Percentiles rank a stretch among this genome's conserved stretches.
Evolutionary conservation across 2,888 invertebrate species (phyloP).

Genomic region (Amblyjoppa fuscipennis): DNA sequence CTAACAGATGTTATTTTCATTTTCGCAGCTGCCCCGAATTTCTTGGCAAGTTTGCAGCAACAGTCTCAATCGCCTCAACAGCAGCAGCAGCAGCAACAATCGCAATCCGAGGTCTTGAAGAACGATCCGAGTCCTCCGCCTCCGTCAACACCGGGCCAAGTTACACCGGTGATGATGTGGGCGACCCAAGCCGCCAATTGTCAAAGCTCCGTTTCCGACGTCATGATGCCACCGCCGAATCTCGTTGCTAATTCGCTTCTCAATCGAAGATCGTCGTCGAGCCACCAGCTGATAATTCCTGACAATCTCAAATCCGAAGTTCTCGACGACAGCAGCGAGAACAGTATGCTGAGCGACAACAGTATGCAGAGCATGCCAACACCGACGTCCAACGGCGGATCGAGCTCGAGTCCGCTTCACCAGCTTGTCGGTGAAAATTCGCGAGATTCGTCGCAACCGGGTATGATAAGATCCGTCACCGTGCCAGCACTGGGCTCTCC

Average conservation of each 20-base stretch:
- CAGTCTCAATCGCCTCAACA: slow-evolving; percentile 54
- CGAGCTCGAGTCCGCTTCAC: slow-evolving; percentile 80
- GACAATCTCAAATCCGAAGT: slow-evolving; percentile 88
- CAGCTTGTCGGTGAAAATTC: slow-evolving; percentile 85
- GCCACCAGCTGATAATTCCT: slow-evolving; percentile 86
- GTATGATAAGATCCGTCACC: slow-evolving; percentile 76
- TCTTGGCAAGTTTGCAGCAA: slow-evolving; percentile 68
- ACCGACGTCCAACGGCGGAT: slow-evolving; percentile 75
- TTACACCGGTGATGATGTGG: slow-evolving; percentile 83
- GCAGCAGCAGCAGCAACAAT: slow-evolving; percentile 62
- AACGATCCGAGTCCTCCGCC: slow-evolving; percentile 82
- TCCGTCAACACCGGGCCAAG: slow-evolving; percentile 74
- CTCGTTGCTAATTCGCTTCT: slow-evolving; percentile 87
- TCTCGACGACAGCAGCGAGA: slow-evolving; percentile 91
- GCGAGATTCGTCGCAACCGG: slow-evolving; percentile 76
- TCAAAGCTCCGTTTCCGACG: slow-evolving; percentile 85
- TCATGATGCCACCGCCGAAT: slow-evolving; percentile 89
- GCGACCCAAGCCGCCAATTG: slow-evolving; percentile 72
- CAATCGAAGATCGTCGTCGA: slow-evolving; percentile 87
- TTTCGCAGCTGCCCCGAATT: slow-evolving; percentile 69
- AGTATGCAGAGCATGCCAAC: slow-evolving; percentile 82
- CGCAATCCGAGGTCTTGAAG: slow-evolving; percentile 78
- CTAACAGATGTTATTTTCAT: not conserved
- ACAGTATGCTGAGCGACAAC: slow-evolving; percentile 86
- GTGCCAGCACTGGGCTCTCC: slow-evolving; percentile 74